A percentile compares a stretch with the other conserved stretches of the same genome.
Evolutionary conservation across 1,140 invertebrate species (phyloP).

Genomic region (Gryllus bimaculatus): DNA sequence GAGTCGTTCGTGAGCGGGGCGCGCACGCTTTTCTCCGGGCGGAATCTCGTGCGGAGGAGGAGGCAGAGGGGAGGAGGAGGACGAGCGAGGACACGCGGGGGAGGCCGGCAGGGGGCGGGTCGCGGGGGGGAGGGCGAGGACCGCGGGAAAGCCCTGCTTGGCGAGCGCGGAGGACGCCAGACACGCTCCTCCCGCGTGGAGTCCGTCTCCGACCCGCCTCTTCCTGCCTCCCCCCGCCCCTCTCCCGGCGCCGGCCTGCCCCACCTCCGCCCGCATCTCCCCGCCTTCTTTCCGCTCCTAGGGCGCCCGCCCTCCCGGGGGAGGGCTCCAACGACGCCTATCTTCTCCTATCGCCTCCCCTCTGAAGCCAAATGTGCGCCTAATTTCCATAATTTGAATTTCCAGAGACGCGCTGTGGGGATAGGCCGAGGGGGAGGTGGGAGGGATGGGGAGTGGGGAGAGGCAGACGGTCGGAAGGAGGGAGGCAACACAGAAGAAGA

Average conservation of each 20-base stretch:
- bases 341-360: not conserved
- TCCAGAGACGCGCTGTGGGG: not conserved
- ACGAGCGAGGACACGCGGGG: no score
- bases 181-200: no score
- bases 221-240: not conserved
- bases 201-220: no score
- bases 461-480: not conserved
- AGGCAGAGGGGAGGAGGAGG: no score
- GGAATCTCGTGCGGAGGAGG: no score
- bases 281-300: not conserved
- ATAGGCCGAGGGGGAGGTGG: not conserved
- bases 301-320: not conserved
- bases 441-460: not conserved
- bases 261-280: not conserved
- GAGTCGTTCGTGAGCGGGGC: no score
- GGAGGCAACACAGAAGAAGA: not conserved
- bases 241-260: not conserved
- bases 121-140: no score
- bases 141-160: no score
- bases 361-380: not conserved
- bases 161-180: no score
- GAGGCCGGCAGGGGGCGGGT: no score
- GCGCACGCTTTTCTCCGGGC: no score
- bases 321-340: not conserved
- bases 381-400: slow-evolving; percentile 6